Evolutionary conservation across 2,797 vertebrate species (phyloP).

Genomic region (Florisuga fusca): DNA sequence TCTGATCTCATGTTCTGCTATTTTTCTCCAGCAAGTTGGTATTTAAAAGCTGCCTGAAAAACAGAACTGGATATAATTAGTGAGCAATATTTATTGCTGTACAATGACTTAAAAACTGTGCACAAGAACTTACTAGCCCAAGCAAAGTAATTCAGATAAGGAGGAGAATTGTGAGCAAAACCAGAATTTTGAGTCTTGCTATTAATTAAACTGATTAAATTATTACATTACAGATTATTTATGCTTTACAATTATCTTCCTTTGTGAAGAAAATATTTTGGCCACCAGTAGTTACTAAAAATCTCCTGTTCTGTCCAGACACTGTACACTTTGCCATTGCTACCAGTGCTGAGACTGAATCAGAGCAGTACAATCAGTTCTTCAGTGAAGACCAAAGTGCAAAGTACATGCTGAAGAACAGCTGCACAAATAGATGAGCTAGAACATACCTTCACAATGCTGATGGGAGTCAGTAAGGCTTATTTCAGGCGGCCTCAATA

Average conservation of each 20-base stretch:
- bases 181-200: background rate
- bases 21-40: conserved; percentile 1
- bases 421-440: background rate
- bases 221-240: background rate
- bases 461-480: background rate
- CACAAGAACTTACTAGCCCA: background rate
- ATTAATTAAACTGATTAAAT: background rate
- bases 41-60: conserved; percentile 2
- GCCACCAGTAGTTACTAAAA: background rate
- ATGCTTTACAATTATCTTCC: background rate
- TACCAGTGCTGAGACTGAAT: background rate
- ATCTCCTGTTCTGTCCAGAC: background rate
- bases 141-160: background rate
- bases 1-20: background rate
- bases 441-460: background rate
- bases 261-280: background rate
- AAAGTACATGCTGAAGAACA: background rate
- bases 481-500: background rate
- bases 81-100: background rate
- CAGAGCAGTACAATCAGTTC: background rate
- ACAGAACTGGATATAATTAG: background rate
- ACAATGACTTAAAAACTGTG: background rate
- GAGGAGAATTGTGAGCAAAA: background rate
- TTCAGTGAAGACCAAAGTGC: background rate
- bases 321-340: background rate